A percentile compares a stretch with the other conserved stretches of the same genome.
phyloP scores from a whole-genome alignment of 2,888 invertebrate species.

The Drosophila planitibia region DNA sequence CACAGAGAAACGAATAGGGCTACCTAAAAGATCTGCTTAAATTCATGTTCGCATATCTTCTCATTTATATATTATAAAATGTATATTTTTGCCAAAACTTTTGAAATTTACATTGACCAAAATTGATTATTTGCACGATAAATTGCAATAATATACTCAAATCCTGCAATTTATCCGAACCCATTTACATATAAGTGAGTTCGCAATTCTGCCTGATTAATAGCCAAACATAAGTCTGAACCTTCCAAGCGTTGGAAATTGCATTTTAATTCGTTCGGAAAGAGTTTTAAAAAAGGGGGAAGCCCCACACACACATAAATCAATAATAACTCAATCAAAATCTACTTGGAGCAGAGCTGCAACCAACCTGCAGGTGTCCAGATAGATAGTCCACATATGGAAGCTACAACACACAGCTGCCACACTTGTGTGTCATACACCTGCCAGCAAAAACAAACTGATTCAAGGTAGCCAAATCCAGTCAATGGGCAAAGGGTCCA shows the following conservation, averaged over 20 bases:
- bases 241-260: conserved; percentile 31
- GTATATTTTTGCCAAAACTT: background rate
- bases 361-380: conserved; percentile 44
- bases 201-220: conserved; percentile 55
- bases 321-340: conserved; percentile 65
- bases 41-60: background rate
- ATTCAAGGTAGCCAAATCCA: conserved; percentile 18
- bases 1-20: background rate
- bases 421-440: conserved; percentile 15
- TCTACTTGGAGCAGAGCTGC: conserved; percentile 48
- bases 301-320: conserved; percentile 46
- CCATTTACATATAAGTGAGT: conserved; percentile 2
- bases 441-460: conserved; percentile 16
- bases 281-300: conserved; percentile 1
- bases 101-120: background rate
- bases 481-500: conserved; percentile 47
- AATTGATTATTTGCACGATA: background rate
- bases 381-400: conserved; percentile 38
- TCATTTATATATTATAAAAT: conserved; percentile 22
- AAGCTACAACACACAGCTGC: conserved; percentile 15
- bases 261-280: conserved; percentile 63
- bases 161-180: background rate
- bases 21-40: background rate
- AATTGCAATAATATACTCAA: background rate
- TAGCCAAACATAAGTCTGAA: conserved; percentile 49